Base-by-base conservation (phyloP, 30 jellyfish, hydroid and myxozoan genomes). In the Aurelia aurita complex sp. Pacific region DNA sequence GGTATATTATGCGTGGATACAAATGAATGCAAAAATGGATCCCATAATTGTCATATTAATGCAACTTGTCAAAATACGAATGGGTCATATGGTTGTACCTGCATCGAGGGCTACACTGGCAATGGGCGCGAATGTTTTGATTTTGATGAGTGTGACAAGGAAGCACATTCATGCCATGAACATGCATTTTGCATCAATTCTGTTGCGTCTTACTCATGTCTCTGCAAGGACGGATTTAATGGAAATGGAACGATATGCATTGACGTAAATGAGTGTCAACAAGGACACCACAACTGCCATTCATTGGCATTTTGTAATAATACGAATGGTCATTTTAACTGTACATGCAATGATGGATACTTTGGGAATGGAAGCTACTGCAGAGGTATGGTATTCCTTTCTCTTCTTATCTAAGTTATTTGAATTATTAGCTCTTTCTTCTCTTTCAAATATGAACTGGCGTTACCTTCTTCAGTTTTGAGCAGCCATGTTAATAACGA, bases 191-290 rank as follows among this genome's bases (percentile, higher is more conserved):
- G 97, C 43, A 29, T 40, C 15, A 90, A 90, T 59, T 71, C 79
- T 12, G 59, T 53, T 6, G 97, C 91, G 5, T 74, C 95, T 0
- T 83, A 59, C 52, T 10, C 46, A 17, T 90, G 97, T 61, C 54
- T 11, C 3, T 82, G 97, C 54, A 19, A 53, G 29, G 18, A 64
- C 10, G 97, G 97, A 17, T 90, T 33, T 60, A 18, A 8, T 29
- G 97, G 97, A 0, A 51, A 90, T 67, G 97, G 97, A 18, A 4
- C 50, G 9, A 42, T 40, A 1, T 90, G 97, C 77, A 71, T 16
- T 69, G 95, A 90, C 42, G 54, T 82, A 9, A 74, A 90, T 76
- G 97, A 90, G 67, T 90, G 97, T 60, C 18, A 40, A 2, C 36
- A 16, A 9, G 57, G 33, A 13, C 57, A 57, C 10, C 84, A 87